Percentiles rank a stretch among this genome's conserved stretches.
These are phyloP conservation scores for Phrynocephalus vlangalii DNA, from an alignment of 2,797 vertebrate species.

Conservation along the genomic window DNA sequence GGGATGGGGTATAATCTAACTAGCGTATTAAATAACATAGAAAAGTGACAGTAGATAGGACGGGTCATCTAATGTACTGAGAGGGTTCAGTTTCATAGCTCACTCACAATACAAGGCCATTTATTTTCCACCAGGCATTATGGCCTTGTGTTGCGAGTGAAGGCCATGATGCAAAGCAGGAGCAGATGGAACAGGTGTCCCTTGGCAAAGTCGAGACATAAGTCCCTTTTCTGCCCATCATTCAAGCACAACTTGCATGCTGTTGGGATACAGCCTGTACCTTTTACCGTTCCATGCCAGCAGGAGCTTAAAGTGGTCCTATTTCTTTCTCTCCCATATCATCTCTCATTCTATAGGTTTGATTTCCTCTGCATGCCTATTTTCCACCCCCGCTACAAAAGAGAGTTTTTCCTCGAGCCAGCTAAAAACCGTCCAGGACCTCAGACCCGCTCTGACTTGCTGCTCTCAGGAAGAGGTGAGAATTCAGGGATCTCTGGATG, in stretches of 20 bases:
- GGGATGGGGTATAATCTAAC: background rate
- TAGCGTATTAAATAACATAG: background rate
- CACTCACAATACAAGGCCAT: background rate
- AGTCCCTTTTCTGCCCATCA: background rate
- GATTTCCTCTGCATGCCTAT: constrained; percentile 96
- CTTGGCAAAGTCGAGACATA: background rate
- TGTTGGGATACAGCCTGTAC: background rate
- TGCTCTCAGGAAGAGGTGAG: constrained; percentile 91
- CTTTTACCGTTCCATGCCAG: background rate
- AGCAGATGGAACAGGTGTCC: background rate
- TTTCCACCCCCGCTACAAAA: constrained; percentile 90
- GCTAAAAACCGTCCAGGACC: constrained; percentile 86
- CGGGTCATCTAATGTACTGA: background rate
- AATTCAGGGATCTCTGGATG: background rate
- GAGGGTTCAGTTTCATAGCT: constrained; percentile 3
- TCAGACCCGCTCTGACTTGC: constrained; percentile 91
- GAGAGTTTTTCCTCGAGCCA: constrained; percentile 89
- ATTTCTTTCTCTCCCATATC: background rate
- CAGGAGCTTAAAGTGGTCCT: background rate
- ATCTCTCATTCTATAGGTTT: constrained; percentile 79
- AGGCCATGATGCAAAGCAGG: background rate
- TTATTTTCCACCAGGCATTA: background rate
- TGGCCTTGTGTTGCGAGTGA: background rate
- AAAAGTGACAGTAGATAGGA: background rate
- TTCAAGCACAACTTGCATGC: no score